Evolutionary conservation across 2,113 vertebrate species (phyloP), one percentile per base, ranked within the genome.

Genomic region (Illadopsis cleaveri): DNA sequence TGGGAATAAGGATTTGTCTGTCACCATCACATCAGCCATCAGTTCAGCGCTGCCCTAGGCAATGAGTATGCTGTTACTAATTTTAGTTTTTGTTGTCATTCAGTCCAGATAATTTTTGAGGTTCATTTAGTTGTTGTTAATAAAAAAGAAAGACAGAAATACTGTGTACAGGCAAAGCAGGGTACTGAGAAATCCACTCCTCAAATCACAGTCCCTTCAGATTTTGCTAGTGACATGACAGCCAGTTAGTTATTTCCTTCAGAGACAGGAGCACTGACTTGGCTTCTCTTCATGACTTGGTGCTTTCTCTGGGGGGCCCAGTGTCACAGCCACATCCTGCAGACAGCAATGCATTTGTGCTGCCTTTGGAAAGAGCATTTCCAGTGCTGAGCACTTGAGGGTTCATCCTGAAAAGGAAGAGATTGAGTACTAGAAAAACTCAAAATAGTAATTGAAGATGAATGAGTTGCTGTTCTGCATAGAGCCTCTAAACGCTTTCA

Each of bases 1-100:
- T 93, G 90, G 90, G 89, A 95, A 89, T 95, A 96, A 97, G 94
- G 90, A 94, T 97, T 97, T 97, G 96, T 97, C 95, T 97, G 93
- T 97, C 95, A 97, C 86, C 84, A 97, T 96, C 95, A 96, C 71
- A 86, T 97, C 95, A 96, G 40, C 81, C 83, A 84, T 95, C 94
- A 94, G 80, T 92, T 96, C 89, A 78, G 68, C 1, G 0, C 65
- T 95, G 96, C 96, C 92, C 66, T 72, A 96, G 96, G 96, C 97
- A 89, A 92, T 69, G 90, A 91, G 80, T 64, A 90, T 95, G 93
- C 90, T 96, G 92, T 93, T 96, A 93, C 95, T 96, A 96, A 97
- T 97, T 97, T 97, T 95, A 92, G 94, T 86, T 89, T 96, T 96
- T 93, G 86, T 93, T 97, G 78, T 96, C 82, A 69, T 97, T 95